Base-by-base conservation (phyloP, 2,797 vertebrate species). In the Gila robusta region DNA sequence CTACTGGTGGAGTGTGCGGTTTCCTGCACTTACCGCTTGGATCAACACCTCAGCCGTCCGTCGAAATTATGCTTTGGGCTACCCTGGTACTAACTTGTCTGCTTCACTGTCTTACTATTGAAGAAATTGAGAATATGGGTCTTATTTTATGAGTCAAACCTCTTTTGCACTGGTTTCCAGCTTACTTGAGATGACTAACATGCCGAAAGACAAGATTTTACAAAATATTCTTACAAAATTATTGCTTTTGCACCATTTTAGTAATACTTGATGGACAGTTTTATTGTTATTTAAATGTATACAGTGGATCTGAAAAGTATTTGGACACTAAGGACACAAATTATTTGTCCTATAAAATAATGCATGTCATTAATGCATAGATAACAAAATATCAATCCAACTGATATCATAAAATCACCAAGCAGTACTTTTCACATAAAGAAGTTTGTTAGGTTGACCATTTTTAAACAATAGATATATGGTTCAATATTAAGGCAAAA, bases 1-100 rank as follows among this genome's bases (percentile, higher is more conserved):
- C 64, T 79, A 6, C n/a, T 17, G n/a, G 21, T 44, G n/a, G 74
- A 79, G 37, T 32, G 66, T 47, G 10, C 47, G 0, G 76, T 47
- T 85, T 71, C 83, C 66, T 79, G 26, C 28, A 54, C 70, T 79
- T 78, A 85, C n/a, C 74, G 10, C 26, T 52, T 7, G 21, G 32
- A 76, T 74, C 39, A 32, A 59, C 52, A 44, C 41, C 49, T 47
- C n/a, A 12, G 44, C 72, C 41, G 32, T 67, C 66, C n/a, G 14
- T 14, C 28, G 47, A 21, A 72, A 71, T 12, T 5, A 41, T 32
- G 21, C 21, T 5, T 81, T 54, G 37, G 26, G 37, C 26, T 2
- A 5, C 19, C 52, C 67, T 47, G 37, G 37, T 6, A 62, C 5
- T 70, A 62, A n/a, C 14, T 8, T 19, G 28, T 35, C 52, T 52